Percentiles rank a stretch among this genome's conserved stretches.
These are phyloP conservation scores for Melanostigma gelatinosum DNA, from an alignment of 2,113 vertebrate species.

Conservation along the genomic window DNA sequence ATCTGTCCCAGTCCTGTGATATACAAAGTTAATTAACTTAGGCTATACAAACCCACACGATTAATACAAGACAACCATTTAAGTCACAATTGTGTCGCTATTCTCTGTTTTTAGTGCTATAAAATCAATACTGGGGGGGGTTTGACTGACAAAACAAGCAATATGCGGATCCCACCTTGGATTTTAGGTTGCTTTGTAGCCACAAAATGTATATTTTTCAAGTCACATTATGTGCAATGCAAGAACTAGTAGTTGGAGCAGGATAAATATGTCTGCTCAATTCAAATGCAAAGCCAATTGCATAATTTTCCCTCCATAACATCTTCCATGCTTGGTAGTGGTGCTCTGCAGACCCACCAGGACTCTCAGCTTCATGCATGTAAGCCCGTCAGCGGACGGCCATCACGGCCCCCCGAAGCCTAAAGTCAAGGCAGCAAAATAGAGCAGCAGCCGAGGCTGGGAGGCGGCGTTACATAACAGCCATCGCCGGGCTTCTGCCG, in stretches of 20 bases:
- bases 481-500: conserved; percentile 27
- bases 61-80: neutral
- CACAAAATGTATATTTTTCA: neutral
- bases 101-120: neutral
- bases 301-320: conserved; percentile 37
- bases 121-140: neutral
- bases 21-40: conserved; percentile 16
- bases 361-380: conserved; percentile 21
- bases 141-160: neutral
- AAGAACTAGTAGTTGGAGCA: neutral
- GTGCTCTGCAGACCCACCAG: conserved; percentile 14
- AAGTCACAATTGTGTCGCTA: neutral
- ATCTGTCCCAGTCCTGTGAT: neutral
- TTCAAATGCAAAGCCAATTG: conserved; percentile 33
- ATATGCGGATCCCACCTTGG: neutral
- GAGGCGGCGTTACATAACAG: conserved; percentile 79
- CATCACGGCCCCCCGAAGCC: conserved; percentile 51
- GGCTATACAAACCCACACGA: neutral
- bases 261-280: neutral
- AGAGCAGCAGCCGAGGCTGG: conserved; percentile 61
- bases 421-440: conserved; percentile 63
- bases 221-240: neutral
- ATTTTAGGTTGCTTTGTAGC: neutral
- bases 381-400: conserved; percentile 35
- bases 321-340: neutral